phyloP scores from a whole-genome alignment of 2,797 vertebrate genomes.

The Leontocebus nigricollis region DNA sequence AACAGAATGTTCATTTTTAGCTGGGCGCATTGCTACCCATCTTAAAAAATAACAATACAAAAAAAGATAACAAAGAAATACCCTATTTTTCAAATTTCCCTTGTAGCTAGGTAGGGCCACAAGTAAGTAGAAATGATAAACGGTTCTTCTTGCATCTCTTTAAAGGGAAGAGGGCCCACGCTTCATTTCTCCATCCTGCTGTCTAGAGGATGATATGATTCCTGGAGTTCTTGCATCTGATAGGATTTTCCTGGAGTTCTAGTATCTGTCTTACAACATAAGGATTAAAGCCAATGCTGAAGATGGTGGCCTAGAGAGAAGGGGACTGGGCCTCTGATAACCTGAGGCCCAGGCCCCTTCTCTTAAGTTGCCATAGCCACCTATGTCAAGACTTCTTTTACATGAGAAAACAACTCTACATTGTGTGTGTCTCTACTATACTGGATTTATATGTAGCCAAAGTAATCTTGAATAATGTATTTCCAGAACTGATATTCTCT shows the following conservation, averaged over 20 bases:
- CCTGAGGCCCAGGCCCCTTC: neutral
- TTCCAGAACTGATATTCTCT: conserved; percentile 9
- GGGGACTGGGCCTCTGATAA: neutral
- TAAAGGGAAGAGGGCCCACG: neutral
- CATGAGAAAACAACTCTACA: conserved; percentile 10
- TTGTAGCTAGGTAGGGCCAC: neutral
- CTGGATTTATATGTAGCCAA: neutral
- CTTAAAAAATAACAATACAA: neutral
- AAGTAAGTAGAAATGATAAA: neutral
- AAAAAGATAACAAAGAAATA: neutral
- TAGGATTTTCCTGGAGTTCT: neutral
- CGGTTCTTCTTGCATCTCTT: neutral
- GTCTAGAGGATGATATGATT: neutral
- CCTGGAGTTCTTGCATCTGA: neutral
- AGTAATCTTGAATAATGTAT: conserved; percentile 29
- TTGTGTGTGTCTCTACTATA: neutral
- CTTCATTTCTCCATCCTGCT: neutral
- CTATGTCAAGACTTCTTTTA: neutral
- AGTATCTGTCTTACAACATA: neutral
- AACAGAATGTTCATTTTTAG: neutral
- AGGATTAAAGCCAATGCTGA: neutral
- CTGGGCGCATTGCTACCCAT: neutral
- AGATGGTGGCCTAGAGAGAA: neutral
- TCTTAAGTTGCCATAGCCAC: neutral
- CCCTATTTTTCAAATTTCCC: neutral